Percentiles rank a stretch among this genome's conserved stretches.
Evolutionary conservation across 2,797 vertebrate species (phyloP).

Genomic region (Anisognathus igniventris): DNA sequence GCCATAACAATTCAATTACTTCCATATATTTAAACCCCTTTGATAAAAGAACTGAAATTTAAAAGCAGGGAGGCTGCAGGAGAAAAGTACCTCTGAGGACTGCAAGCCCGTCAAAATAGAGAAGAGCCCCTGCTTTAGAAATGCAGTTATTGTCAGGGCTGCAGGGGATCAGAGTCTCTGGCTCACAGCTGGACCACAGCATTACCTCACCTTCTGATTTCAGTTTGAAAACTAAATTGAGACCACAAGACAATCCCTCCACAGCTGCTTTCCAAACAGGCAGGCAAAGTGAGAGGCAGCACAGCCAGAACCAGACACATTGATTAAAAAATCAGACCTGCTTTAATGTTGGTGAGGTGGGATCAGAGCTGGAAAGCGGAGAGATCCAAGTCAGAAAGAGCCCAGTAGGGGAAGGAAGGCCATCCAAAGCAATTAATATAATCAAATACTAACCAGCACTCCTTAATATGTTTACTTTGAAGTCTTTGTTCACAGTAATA

Average conservation of each 20-base stretch:
- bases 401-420: not conserved
- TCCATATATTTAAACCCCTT: not conserved
- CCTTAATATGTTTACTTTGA: not conserved
- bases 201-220: slow-evolving; percentile 19
- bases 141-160: not conserved
- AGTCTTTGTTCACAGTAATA: not conserved
- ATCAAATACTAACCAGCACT: not conserved
- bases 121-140: not conserved
- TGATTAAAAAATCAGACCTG: not conserved
- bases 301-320: not conserved
- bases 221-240: slow-evolving; percentile 12
- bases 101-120: not conserved
- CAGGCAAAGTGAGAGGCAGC: not conserved
- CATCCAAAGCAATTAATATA: not conserved
- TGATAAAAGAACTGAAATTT: not conserved
- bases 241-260: not conserved
- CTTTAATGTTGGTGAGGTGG: not conserved
- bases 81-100: not conserved
- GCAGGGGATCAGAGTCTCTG: slow-evolving; percentile 2
- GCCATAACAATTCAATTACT: not conserved
- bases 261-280: slow-evolving; percentile 19
- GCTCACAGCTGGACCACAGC: not conserved
- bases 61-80: not conserved
- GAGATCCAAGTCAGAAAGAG: not conserved
- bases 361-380: not conserved